A percentile compares a stretch with the other conserved stretches of the same genome.
Conservation (phyloP, 2,113 vertebrate species). For the Glareola pratincola region DNA sequence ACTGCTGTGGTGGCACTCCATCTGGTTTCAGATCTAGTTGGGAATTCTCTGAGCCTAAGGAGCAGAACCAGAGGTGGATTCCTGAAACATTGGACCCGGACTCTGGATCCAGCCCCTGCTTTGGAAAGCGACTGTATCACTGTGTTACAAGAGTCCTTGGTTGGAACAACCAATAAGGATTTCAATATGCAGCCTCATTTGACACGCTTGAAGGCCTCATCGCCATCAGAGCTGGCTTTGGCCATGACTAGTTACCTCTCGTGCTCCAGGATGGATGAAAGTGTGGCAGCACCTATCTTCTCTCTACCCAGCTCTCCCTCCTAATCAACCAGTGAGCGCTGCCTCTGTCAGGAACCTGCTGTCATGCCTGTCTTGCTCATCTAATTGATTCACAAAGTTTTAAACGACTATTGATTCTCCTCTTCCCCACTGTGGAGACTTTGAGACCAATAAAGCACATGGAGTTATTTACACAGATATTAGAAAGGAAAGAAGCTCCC, state of each 20-base stretch:
- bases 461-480: conserved; percentile 28
- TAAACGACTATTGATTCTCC: conserved; percentile 8
- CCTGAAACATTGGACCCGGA: neutral
- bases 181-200: neutral
- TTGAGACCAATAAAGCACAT: conserved; percentile 12
- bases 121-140: neutral
- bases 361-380: conserved; percentile 4
- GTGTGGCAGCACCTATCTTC: neutral
- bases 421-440: neutral
- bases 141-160: neutral
- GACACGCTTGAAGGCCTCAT: neutral
- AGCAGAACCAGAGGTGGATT: neutral
- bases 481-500: neutral
- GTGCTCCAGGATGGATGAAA: neutral
- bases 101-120: neutral
- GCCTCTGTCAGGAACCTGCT: neutral
- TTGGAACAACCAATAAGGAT: neutral
- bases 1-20: neutral
- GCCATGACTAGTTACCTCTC: neutral
- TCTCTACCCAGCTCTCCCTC: neutral
- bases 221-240: neutral
- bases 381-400: conserved; percentile 45
- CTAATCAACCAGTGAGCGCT: neutral
- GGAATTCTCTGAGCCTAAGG: neutral
- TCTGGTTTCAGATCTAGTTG: neutral